Base-by-base conservation (phyloP, 2,113 vertebrate species). In the Hiodon alosoides region DNA sequence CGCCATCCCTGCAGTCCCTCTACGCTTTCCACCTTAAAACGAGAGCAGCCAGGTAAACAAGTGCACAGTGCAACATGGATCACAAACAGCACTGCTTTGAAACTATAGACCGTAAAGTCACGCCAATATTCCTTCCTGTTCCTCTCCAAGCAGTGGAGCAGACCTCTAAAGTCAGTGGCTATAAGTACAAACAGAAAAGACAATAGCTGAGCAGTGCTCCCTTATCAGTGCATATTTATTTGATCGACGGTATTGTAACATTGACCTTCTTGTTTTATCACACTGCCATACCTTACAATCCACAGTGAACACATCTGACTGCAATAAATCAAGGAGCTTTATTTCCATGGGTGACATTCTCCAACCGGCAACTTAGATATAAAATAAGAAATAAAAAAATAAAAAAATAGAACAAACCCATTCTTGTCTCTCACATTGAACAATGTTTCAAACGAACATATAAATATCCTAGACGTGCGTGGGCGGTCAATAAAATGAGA, bases 381-480 rank as follows among this genome's bases (percentile, higher is more conserved):
- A 60, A 58, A 72, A 72, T 48, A 60, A 60, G 57, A 7, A 60
- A 14, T 59, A 73, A 73, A n/a, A 71, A 71, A 71, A 71, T 46
- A 69, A 58, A 71, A 17, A 73, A 73, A 58, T 59, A 54, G 59
- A 10, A 57, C 7, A 69, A 69, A 69, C 16, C 16, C 50, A 50
- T 69, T 69, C 66, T 69, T 31, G 16, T 67, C 69, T 65, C 73
- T 68, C 64, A 14, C 73, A 11, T 59, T 51, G 14, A 50, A 57
- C 61, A 17, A 60, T 58, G 71, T 62, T 59, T 68, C 52, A 54
- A 1, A 46, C 46, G 65, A 51, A 59, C n/a, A 54, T 46, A 69
- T 76, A 76, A 76, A 76, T 71, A 76, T 62, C 13, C 9, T n/a
- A 72, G 57, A 14, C 17, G 67, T 48, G 51, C n/a, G 58, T 54